A percentile compares a stretch with the other conserved stretches of the same genome.
Evolutionary conservation across 1,140 invertebrate species (phyloP).

Genomic region (Anastrepha ludens): DNA sequence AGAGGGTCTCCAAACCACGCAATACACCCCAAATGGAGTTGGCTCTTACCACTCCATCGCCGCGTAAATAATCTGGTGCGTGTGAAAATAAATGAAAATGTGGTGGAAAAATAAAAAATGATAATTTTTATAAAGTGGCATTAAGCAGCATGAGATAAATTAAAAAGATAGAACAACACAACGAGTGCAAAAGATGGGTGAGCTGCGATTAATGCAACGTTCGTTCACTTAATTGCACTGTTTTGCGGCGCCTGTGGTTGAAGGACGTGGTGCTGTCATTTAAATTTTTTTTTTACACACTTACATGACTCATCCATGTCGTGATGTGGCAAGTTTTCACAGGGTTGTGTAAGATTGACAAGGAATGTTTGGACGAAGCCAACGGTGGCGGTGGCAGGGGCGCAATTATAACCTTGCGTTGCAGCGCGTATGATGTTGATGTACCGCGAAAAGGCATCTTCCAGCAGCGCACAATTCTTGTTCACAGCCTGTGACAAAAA

Average conservation of each 20-base stretch:
- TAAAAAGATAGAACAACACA: constrained; percentile 33
- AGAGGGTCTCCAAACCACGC: constrained; percentile 86
- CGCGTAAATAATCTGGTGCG: constrained; percentile 61
- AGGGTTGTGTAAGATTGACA: constrained; percentile 76
- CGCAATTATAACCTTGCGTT: constrained; percentile 19
- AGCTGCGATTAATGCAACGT: constrained; percentile 46
- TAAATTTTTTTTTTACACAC: constrained; percentile 62
- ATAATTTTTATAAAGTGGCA: constrained; percentile 53
- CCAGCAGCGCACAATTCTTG: constrained; percentile 67
- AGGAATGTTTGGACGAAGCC: constrained; percentile 67
- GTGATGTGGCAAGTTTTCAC: constrained; percentile 78
- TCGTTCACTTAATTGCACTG: constrained; percentile 29
- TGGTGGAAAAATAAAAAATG: constrained; percentile 62
- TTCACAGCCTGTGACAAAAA: constrained; percentile 54
- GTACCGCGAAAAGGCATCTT: constrained; percentile 70
- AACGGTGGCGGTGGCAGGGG: constrained; percentile 30
- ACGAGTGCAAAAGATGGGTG: constrained; percentile 47
- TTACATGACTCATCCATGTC: constrained; percentile 85
- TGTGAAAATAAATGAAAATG: constrained; percentile 64
- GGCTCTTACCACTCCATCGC: constrained; percentile 60
- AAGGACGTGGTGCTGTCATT: background rate
- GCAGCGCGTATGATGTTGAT: constrained; percentile 59
- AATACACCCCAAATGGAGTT: constrained; percentile 85
- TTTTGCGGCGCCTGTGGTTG: constrained; percentile 45
- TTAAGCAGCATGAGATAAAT: constrained; percentile 28